Evolutionary conservation across 35 echinoderm and acorn worm species (phyloP).

Genomic region (Apostichopus parvimensis): DNA sequence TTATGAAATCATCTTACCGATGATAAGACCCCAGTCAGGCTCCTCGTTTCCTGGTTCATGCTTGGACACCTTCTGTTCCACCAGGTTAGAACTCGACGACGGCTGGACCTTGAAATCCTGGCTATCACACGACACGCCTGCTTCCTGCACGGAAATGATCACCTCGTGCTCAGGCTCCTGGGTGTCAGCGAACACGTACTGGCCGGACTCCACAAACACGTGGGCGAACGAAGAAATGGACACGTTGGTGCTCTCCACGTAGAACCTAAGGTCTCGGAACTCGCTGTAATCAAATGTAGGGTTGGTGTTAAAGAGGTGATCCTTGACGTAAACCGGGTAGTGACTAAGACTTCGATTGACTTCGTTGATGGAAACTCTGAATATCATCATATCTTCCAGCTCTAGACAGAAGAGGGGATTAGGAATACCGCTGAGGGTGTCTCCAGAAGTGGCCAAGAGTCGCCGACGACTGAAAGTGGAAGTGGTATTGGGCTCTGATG

Average conservation of each 20-base stretch:
- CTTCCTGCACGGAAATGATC: conserved; percentile 80
- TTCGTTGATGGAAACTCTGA: conserved; percentile 78
- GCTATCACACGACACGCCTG: conserved; percentile 62
- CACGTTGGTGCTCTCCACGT: conserved; percentile 79
- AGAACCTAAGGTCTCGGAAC: conserved; percentile 79
- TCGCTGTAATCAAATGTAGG: conserved; percentile 96
- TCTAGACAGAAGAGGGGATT: conserved; percentile 92
- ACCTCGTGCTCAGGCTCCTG: conserved; percentile 85
- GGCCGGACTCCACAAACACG: conserved; percentile 86
- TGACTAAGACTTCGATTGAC: conserved; percentile 74
- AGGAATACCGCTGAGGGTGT: conserved; percentile 60
- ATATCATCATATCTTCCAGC: conserved; percentile 94
- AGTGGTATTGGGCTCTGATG: conserved; percentile 27
- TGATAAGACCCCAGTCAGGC: conserved; percentile 98
- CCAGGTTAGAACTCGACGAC: conserved; percentile 68
- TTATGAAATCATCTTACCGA: conserved; percentile 61
- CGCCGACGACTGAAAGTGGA: conserved; percentile 60
- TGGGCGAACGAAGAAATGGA: conserved; percentile 85
- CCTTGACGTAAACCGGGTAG: conserved; percentile 90
- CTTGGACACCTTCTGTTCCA: conserved; percentile 63
- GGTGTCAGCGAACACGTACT: conserved; percentile 92
- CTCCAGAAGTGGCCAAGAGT: conserved; percentile 10
- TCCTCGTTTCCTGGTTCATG: conserved; percentile 78
- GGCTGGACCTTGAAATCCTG: conserved; percentile 68
- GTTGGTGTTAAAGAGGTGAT: conserved; percentile 98